phyloP scores from a whole-genome alignment of 2,797 vertebrate species.

The Linurgus olivaceus region DNA sequence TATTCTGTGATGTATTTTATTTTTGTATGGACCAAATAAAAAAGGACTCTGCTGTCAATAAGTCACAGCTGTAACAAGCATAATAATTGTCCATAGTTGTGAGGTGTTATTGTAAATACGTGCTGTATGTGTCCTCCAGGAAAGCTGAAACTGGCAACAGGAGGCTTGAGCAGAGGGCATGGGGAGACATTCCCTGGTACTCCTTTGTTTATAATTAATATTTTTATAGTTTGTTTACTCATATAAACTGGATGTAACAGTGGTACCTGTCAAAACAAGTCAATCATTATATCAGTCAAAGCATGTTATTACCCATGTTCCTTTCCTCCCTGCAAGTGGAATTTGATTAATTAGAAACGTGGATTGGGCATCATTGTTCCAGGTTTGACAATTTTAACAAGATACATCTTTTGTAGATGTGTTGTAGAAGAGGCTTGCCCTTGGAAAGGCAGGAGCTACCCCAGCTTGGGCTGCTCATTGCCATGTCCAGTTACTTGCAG shows the following conservation, averaged over 20 bases:
- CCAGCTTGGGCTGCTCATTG: neutral
- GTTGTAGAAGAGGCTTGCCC: neutral
- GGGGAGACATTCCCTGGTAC: neutral
- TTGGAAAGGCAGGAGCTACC: neutral
- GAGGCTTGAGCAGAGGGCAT: neutral
- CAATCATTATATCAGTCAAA: neutral
- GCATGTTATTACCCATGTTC: neutral
- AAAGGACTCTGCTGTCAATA: neutral
- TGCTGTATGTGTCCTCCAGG: neutral
- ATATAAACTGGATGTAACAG: neutral
- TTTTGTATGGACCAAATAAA: neutral
- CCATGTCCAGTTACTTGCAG: rapidly evolving
- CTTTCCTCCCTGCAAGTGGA: neutral
- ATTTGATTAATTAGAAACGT: neutral
- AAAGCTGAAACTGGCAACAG: neutral
- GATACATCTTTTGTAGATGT: neutral
- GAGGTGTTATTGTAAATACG: neutral
- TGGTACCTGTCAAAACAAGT: conserved; percentile 39
- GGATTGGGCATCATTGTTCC: neutral
- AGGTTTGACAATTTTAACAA: neutral
- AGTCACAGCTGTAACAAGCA: neutral
- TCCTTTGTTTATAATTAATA: neutral
- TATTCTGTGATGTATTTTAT: neutral
- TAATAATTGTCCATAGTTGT: neutral
- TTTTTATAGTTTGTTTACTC: neutral